These are phyloP conservation scores for Oscheius sp. DNA, from an alignment of 2,888 invertebrate genomes.

Conservation along the genomic window DNA sequence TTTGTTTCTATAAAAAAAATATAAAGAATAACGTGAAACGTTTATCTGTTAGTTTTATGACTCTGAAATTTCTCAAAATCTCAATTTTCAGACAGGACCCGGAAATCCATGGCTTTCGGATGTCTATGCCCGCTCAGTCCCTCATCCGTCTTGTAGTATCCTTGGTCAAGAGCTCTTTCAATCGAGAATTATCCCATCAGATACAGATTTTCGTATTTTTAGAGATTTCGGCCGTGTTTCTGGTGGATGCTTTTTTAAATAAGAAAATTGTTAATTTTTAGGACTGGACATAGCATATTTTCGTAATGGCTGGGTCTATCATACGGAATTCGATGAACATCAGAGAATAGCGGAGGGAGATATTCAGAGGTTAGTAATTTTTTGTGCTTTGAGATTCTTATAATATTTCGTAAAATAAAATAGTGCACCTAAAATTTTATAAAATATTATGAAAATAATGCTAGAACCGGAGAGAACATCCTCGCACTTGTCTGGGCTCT, in stretches of 20 bases:
- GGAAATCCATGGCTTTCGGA: constrained; percentile 75
- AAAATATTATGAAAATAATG: neutral
- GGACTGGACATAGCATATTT: constrained; percentile 92
- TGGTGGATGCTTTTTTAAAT: too few relatives aligned
- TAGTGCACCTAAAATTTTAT: neutral
- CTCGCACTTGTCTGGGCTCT: constrained; percentile 77
- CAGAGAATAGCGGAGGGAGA: constrained; percentile 80
- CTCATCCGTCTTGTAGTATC: constrained; percentile 83
- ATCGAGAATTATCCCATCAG: constrained; percentile 80
- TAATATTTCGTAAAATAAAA: too few relatives aligned
- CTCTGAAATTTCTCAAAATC: neutral
- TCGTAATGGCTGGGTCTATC: constrained; percentile 90
- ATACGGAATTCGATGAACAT: constrained; percentile 82
- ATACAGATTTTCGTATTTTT: constrained; percentile 90
- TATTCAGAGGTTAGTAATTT: constrained; percentile 78
- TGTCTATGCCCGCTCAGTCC: constrained; percentile 78
- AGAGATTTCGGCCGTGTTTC: constrained; percentile 86
- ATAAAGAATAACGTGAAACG: too few relatives aligned
- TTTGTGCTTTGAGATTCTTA: neutral
- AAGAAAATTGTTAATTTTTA: constrained; percentile 66
- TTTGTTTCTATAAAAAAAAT: too few relatives aligned
- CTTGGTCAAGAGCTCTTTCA: constrained; percentile 85
- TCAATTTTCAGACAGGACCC: constrained; percentile 76
- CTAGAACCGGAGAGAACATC: constrained; percentile 78
- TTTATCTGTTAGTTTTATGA: too few relatives aligned